Percentiles rank a stretch among this genome's conserved stretches.
Conservation (phyloP, 1,140 invertebrate genomes). For the Ridgeia piscesae region DNA sequence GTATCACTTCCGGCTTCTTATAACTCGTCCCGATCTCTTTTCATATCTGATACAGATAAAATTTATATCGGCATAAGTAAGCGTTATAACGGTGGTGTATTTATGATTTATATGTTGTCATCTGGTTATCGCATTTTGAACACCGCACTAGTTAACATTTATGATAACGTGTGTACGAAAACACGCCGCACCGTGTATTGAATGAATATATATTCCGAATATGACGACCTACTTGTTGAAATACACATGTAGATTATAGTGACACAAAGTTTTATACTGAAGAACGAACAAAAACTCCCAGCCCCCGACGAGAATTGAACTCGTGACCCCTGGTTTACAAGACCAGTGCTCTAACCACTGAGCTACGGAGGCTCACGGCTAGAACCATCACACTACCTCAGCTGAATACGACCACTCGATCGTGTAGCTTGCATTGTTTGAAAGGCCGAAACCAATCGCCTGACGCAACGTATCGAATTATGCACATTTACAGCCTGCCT, state of each 20-base stretch:
- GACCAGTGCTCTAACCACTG: background rate
- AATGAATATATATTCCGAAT: background rate
- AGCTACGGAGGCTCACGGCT: background rate
- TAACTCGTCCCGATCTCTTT: too few species aligned
- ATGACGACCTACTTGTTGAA: background rate
- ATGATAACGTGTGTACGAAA: background rate
- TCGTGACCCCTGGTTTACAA: conserved; percentile 3
- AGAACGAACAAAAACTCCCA: background rate
- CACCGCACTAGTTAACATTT: too few species aligned
- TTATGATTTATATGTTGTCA: too few species aligned
- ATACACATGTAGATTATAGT: background rate
- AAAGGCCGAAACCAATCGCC: background rate
- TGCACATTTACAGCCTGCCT: background rate
- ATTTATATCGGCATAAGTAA: too few species aligned
- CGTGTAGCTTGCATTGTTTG: background rate
- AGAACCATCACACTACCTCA: background rate
- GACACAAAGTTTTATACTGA: background rate
- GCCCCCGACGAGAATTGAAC: conserved; percentile 3
- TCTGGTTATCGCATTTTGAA: too few species aligned
- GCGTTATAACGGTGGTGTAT: too few species aligned
- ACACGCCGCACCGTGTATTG: background rate
- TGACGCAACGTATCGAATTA: background rate
- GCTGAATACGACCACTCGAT: background rate
- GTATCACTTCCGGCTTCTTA: too few species aligned
- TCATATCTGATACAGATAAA: too few species aligned